Conservation (phyloP, 1,140 invertebrate species). For the Drosophila mojavensis region DNA sequence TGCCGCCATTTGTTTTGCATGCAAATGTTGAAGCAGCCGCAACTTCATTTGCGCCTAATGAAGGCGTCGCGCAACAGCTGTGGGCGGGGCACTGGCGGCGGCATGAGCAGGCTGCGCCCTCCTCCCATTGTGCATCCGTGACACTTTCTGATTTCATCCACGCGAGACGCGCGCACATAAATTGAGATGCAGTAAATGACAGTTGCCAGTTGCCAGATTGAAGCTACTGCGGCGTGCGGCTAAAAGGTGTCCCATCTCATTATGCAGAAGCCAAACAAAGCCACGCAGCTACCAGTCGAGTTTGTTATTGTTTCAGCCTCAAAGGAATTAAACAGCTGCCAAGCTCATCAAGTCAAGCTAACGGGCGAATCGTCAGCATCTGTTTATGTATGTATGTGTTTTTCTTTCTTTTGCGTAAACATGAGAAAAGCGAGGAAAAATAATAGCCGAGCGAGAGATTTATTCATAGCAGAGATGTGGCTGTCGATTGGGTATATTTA, state of each 20-base stretch:
- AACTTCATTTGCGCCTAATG: constrained; percentile 78
- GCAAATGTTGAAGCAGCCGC: constrained; percentile 61
- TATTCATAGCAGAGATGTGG: neutral
- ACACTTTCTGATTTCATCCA: constrained; percentile 74
- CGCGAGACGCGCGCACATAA: constrained; percentile 73
- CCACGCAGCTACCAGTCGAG: constrained; percentile 41
- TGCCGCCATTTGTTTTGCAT: constrained; percentile 59
- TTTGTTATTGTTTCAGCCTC: constrained; percentile 72
- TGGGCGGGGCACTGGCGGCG: neutral
- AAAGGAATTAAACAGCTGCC: constrained; percentile 73
- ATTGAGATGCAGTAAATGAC: constrained; percentile 54
- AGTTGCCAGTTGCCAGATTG: constrained; percentile 8
- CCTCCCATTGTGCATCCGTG: constrained; percentile 75
- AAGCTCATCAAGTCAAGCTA: constrained; percentile 7
- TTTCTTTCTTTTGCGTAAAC: neutral
- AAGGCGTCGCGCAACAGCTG: constrained; percentile 34
- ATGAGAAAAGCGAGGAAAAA: neutral
- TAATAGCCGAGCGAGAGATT: neutral
- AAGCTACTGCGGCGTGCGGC: constrained; percentile 4
- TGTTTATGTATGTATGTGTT: neutral
- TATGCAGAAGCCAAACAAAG: constrained; percentile 70
- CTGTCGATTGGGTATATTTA: too few species aligned
- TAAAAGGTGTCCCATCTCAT: constrained; percentile 50
- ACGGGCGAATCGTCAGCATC: neutral
- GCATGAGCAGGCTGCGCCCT: constrained; percentile 12